Evolutionary conservation across 2,113 vertebrate species (phyloP).

Genomic region (Paradoxurus hermaphroditus): DNA sequence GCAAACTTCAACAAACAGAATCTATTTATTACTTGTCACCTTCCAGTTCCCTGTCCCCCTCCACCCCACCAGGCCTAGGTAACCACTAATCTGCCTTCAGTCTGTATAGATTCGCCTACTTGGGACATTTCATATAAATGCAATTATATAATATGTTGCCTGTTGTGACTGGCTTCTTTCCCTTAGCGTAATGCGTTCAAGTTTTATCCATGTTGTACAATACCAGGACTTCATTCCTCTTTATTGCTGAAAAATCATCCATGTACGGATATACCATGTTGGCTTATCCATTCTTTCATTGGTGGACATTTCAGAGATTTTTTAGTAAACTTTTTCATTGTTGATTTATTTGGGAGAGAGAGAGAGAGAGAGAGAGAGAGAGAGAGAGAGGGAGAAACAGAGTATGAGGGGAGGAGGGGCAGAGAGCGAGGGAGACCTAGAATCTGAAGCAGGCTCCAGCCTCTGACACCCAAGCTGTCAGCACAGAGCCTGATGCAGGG

Average conservation of each 20-base stretch:
- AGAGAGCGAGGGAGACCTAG: no score
- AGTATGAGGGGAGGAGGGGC: no score
- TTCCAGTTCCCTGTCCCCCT: rapidly evolving
- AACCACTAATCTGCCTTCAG: neutral
- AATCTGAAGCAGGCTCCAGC: no score
- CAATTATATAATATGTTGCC: neutral
- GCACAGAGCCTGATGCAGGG: no score
- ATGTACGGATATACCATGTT: neutral
- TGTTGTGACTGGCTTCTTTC: neutral
- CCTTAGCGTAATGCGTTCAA: neutral
- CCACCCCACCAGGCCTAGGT: neutral
- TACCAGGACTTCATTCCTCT: neutral
- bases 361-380: no score
- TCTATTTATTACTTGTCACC: neutral
- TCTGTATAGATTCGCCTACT: neutral
- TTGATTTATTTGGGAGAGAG: no score
- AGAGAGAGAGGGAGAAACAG: no score
- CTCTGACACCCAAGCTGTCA: no score
- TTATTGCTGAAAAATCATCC: neutral
- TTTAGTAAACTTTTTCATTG: no score
- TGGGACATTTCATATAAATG: neutral
- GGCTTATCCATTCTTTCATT: neutral
- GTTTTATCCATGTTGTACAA: neutral
- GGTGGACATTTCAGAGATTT: neutral
- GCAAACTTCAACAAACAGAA: neutral